Conservation (phyloP, 1,140 invertebrate species). For the Drosophila watanabei region DNA sequence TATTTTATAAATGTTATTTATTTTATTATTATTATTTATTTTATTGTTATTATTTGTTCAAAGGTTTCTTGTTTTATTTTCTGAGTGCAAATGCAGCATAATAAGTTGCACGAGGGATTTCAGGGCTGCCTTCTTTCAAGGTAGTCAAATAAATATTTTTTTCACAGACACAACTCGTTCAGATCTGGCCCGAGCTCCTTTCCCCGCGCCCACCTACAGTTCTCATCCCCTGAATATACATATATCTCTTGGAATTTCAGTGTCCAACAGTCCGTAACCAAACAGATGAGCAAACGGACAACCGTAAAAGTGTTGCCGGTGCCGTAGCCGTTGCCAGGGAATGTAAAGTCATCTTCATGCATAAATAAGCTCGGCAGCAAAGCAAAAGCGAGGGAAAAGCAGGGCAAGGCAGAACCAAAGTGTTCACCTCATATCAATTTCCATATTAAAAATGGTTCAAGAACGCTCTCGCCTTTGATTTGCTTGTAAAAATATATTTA, state of each 20-base stretch:
- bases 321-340: slow-evolving; percentile 67
- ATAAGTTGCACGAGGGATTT: slow-evolving; percentile 38
- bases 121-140: slow-evolving; percentile 39
- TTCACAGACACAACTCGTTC: slow-evolving; percentile 51
- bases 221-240: neutral
- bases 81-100: slow-evolving; percentile 21
- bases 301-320: slow-evolving; percentile 80
- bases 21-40: too few species aligned
- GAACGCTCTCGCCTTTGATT: slow-evolving; percentile 63
- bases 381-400: slow-evolving; percentile 16
- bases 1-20: too few species aligned
- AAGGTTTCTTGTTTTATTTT: neutral
- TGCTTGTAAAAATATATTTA: slow-evolving; percentile 49
- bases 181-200: slow-evolving; percentile 5
- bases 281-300: slow-evolving; percentile 64
- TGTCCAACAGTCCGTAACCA: slow-evolving; percentile 75
- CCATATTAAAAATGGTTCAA: slow-evolving; percentile 75
- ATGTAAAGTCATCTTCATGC: slow-evolving; percentile 84
- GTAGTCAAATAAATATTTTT: slow-evolving; percentile 66
- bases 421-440: slow-evolving; percentile 74
- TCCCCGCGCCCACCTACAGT: too few species aligned
- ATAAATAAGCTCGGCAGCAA: slow-evolving; percentile 70
- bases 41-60: too few species aligned
- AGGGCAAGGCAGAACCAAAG: slow-evolving; percentile 34
- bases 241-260: slow-evolving; percentile 26